A percentile compares a stretch with the other conserved stretches of the same genome.
Conservation (phyloP, 1,140 invertebrate genomes). For the Archegozetes longisetosus region DNA sequence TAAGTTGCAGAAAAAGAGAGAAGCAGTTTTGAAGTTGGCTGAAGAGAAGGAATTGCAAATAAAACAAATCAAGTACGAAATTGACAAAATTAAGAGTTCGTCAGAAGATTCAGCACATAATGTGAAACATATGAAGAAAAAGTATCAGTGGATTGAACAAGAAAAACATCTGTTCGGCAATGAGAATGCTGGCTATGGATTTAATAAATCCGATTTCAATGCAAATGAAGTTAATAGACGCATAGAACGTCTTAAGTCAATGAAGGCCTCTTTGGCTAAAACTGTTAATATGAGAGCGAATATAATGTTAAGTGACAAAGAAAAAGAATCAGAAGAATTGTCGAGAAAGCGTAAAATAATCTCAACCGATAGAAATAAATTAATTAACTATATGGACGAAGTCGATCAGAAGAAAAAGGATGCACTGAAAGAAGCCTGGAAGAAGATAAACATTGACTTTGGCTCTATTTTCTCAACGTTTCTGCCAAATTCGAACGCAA, state of each 20-base stretch:
- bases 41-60: conserved; percentile 53
- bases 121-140: conserved; percentile 35
- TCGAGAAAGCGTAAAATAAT: conserved; percentile 63
- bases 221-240: conserved; percentile 37
- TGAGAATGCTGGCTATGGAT: conserved; percentile 8
- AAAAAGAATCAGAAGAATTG: conserved; percentile 39
- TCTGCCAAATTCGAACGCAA: conserved; percentile 71
- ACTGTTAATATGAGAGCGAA: conserved; percentile 61
- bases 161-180: conserved; percentile 61
- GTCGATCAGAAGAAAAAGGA: conserved; percentile 76
- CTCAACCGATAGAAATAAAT: conserved; percentile 65
- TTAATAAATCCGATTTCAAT: conserved; percentile 41
- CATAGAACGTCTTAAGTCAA: conserved; percentile 35
- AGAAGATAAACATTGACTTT: conserved; percentile 62
- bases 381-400: conserved; percentile 63
- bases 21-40: conserved; percentile 20
- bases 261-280: conserved; percentile 52
- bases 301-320: conserved; percentile 20
- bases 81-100: conserved; percentile 31
- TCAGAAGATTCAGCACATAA: conserved; percentile 32
- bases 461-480: conserved; percentile 87
- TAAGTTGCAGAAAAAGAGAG: conserved; percentile 43
- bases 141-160: conserved; percentile 57
- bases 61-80: conserved; percentile 54
- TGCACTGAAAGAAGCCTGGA: conserved; percentile 60